Base-by-base conservation (phyloP, 2,113 vertebrate species). In the Rhabdomys dilectus region DNA sequence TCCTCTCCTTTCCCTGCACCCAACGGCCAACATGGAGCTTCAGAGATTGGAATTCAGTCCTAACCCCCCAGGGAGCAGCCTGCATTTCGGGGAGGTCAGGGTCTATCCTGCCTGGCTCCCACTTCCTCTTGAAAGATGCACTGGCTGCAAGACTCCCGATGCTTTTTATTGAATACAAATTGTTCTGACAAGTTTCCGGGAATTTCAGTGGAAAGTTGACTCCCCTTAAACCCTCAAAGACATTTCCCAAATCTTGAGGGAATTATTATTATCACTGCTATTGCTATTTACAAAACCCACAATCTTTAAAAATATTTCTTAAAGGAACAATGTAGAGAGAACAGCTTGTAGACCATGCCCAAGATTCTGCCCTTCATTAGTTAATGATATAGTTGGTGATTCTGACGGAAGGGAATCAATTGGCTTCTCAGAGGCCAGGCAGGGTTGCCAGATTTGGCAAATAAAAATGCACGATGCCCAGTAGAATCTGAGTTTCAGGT, bases 111-210 rank as follows among this genome's bases (percentile, higher is more conserved):
- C n/a, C 81, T 48, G 34, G n/a, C 45, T 81, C 92, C 96, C 88
- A 87, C 64, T 91, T 96, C 42, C 77, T 93, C 70, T 70, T 85
- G 16, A 62, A 64, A 80, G 93, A 95, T 0, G 39, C 85, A 36
- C 31, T 7, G 31, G 94, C 17, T 0, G 24, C 7, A 4, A 45
- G 4, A 34, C 17, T 84, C 95, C 1, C 0, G 6, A 34, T 56
- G 86, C 73, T 94, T 78, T 88, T 91, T 84, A 87, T 94, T 95
- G 96, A 93, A 85, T 45, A 92, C 81, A 86, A 97, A 95, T 88
- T 53, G 68, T 75, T 68, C 80, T 66, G 88, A 89, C 36, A 34
- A 24, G 51, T 89, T 96, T 98, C 95, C 91, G 87, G 86, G 77
- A 97, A 97, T 72, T 82, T 89, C 4, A 84, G 92, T 80, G 76